These are phyloP conservation scores for Nautilus pompilius DNA, from an alignment of 1,140 invertebrate species.

Conservation along the genomic window DNA sequence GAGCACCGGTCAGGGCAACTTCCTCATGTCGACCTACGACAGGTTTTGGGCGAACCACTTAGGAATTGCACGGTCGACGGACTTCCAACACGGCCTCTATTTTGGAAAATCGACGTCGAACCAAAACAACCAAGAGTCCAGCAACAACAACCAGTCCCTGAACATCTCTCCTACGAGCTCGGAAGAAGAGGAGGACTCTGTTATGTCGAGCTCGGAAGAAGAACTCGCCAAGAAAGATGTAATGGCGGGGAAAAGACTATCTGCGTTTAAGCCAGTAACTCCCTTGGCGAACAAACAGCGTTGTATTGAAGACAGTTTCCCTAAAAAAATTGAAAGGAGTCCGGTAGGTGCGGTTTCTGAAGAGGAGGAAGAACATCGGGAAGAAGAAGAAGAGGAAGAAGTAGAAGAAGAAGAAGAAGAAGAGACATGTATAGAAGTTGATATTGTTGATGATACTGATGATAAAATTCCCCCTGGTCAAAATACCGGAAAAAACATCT, in stretches of 20 bases:
- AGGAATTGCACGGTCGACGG: conserved; percentile 5
- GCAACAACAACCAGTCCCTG: not conserved
- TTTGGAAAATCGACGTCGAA: not conserved
- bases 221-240: not conserved
- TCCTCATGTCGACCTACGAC: conserved; percentile 12
- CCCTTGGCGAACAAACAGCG: too few species aligned
- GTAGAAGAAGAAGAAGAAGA: conserved; percentile 11
- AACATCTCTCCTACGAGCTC: not conserved
- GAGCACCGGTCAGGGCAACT: conserved; percentile 5
- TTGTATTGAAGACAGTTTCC: too few species aligned
- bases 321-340: too few species aligned
- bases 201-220: not conserved
- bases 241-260: conserved; percentile 14
- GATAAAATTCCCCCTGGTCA: too few species aligned
- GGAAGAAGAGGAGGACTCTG: conserved; percentile 1
- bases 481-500: too few species aligned
- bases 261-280: conserved; percentile 23
- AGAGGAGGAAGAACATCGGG: not conserved
- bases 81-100: conserved; percentile 4
- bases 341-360: too few species aligned
- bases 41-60: conserved; percentile 22
- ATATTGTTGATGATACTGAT: conserved; percentile 26
- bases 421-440: conserved; percentile 15
- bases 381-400: conserved; percentile 13
- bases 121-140: not conserved